Evolutionary conservation across 2,797 vertebrate genomes (phyloP).

Genomic region (Poeciliopsis turneri): DNA sequence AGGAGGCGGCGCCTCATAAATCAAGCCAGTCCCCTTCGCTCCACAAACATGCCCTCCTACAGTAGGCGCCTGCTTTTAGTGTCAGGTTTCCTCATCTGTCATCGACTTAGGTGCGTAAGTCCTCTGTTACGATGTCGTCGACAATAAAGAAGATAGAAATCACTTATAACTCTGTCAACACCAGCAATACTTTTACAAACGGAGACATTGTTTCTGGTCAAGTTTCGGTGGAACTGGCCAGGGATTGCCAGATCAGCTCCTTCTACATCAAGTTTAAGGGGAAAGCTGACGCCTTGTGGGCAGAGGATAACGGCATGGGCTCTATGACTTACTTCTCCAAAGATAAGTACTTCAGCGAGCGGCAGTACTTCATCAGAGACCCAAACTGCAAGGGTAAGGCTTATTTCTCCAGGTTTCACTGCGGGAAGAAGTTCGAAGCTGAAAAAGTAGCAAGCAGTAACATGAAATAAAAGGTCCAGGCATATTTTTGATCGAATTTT

Average conservation of each 20-base stretch:
- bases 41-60: background rate
- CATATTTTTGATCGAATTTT: background rate
- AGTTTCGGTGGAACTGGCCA: conserved; percentile 66
- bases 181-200: conserved; percentile 57
- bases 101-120: accelerated
- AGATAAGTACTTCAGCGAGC: conserved; percentile 74
- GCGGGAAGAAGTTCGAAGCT: background rate
- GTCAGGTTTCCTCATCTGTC: no score
- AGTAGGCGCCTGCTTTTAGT: no score
- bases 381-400: conserved; percentile 9
- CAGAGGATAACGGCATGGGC: conserved; percentile 38
- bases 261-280: conserved; percentile 75
- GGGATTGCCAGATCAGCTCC: conserved; percentile 56
- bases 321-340: conserved; percentile 63
- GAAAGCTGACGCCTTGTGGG: conserved; percentile 68
- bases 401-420: background rate
- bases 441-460: background rate
- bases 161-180: conserved; percentile 46
- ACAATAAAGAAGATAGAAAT: conserved; percentile 69
- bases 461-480: background rate
- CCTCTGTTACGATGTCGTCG: conserved; percentile 45
- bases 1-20: background rate
- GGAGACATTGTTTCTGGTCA: conserved; percentile 69
- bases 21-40: background rate
- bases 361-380: conserved; percentile 55